A percentile compares a stretch with the other conserved stretches of the same genome.
Evolutionary conservation across 2,113 vertebrate species (phyloP).

Genomic region (Accipiter virgatus): DNA sequence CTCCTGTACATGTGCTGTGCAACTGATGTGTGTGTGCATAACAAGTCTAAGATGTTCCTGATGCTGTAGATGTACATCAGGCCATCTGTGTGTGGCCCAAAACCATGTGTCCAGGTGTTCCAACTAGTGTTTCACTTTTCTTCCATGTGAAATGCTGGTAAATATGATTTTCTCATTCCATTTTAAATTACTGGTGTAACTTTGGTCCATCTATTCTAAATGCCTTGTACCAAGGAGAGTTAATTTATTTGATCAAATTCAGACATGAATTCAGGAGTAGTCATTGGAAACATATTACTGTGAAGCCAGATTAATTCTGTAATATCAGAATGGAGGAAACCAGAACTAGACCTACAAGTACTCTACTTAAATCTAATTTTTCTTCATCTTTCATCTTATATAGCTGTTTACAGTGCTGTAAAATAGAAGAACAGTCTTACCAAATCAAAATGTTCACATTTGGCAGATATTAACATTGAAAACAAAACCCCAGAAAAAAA

Average conservation of each 20-base stretch:
- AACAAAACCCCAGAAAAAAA: background rate
- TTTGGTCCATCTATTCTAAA: background rate
- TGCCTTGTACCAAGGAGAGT: background rate
- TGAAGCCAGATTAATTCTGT: background rate
- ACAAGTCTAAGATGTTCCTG: background rate
- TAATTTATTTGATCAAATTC: background rate
- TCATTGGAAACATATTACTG: background rate
- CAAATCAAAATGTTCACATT: background rate
- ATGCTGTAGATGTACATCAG: background rate
- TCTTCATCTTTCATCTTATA: background rate
- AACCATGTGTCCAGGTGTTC: background rate
- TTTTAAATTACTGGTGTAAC: background rate
- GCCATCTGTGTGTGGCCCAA: background rate
- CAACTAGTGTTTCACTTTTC: background rate
- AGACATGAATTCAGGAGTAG: background rate
- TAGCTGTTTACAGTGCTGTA: background rate
- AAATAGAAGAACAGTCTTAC: background rate
- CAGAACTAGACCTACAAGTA: background rate
- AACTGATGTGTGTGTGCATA: background rate
- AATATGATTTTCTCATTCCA: background rate
- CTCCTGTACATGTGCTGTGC: background rate
- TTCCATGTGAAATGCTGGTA: background rate
- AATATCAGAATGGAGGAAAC: background rate
- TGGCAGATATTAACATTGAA: background rate
- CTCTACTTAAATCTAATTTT: background rate